Evolutionary conservation across 1,140 invertebrate species (phyloP).

Genomic region (Dufourea novaeangliae): DNA sequence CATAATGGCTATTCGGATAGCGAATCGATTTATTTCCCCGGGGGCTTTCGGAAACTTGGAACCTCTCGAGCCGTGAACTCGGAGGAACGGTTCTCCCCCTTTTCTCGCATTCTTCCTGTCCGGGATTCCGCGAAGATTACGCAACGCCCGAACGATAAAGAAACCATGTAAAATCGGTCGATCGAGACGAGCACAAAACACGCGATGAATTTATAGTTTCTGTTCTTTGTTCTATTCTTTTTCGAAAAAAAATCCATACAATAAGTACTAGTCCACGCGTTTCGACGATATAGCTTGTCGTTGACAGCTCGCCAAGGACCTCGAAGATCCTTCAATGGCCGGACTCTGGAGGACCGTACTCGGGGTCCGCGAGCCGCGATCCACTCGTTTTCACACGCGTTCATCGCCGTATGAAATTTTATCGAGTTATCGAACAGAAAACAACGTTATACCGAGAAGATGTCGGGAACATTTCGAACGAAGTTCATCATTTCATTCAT

Average conservation of each 20-base stretch:
- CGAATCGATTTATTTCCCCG: conserved; percentile 72
- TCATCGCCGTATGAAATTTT: conserved; percentile 1
- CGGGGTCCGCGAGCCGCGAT: neutral
- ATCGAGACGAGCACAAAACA: neutral
- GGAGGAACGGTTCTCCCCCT: conserved; percentile 20
- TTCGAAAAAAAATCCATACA: too few species aligned
- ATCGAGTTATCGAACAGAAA: conserved; percentile 1
- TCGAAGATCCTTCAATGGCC: neutral
- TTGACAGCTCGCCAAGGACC: neutral
- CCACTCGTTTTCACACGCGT: neutral
- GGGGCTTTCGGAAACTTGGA: conserved; percentile 60
- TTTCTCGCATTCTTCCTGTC: conserved; percentile 22
- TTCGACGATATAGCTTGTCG: neutral
- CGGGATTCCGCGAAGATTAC: conserved; percentile 4
- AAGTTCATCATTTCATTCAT: neutral
- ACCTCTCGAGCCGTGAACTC: conserved; percentile 33
- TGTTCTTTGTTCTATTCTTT: too few species aligned
- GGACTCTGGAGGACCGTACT: too few species aligned
- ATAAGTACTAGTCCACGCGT: neutral
- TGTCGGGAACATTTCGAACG: neutral
- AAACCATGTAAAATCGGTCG: neutral
- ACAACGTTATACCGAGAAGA: neutral
- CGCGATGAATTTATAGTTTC: neutral
- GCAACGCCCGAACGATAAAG: conserved; percentile 11
- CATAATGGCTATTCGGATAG: conserved; percentile 73